Evolutionary conservation across 2,797 vertebrate genomes (phyloP).

Genomic region (Xenopus petersii): DNA sequence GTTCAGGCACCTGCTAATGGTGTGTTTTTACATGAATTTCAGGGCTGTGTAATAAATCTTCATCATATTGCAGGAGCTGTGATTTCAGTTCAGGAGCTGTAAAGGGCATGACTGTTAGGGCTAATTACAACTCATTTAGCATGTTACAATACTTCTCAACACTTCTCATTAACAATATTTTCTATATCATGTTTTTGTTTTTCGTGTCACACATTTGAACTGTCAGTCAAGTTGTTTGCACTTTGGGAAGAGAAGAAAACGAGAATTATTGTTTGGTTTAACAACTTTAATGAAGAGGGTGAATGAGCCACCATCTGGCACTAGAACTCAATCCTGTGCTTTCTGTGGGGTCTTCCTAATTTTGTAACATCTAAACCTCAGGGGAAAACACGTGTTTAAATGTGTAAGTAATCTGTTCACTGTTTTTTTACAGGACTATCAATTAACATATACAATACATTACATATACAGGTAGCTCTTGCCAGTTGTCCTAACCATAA

Average conservation of each 20-base stretch:
- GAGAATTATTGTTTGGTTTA: conserved; percentile 64
- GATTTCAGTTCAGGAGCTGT: background rate
- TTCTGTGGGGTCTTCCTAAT: conserved; percentile 65
- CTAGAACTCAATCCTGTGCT: conserved; percentile 61
- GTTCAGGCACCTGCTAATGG: no score
- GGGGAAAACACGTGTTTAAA: conserved; percentile 28
- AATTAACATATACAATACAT: no score
- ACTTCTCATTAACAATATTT: conserved; percentile 28
- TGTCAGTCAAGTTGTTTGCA: conserved; percentile 32
- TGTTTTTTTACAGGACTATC: no score
- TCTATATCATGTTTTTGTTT: conserved; percentile 25
- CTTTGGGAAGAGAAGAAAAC: conserved; percentile 36
- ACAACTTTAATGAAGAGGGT: conserved; percentile 69
- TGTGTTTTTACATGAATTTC: no score
- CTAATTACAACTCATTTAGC: conserved; percentile 11
- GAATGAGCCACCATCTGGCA: conserved; percentile 71
- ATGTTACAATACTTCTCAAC: conserved; percentile 10
- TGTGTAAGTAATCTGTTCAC: conserved; percentile 13
- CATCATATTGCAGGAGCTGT: no score
- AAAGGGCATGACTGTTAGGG: background rate
- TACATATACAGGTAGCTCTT: no score
- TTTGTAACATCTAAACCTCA: conserved; percentile 17
- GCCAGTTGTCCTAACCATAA: no score
- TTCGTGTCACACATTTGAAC: conserved; percentile 15
- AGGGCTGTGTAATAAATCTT: no score